Evolutionary conservation across 2,113 vertebrate genomes (phyloP), one percentile per base, ranked within the genome.

Genomic region (Cyprinodon tularosa): DNA sequence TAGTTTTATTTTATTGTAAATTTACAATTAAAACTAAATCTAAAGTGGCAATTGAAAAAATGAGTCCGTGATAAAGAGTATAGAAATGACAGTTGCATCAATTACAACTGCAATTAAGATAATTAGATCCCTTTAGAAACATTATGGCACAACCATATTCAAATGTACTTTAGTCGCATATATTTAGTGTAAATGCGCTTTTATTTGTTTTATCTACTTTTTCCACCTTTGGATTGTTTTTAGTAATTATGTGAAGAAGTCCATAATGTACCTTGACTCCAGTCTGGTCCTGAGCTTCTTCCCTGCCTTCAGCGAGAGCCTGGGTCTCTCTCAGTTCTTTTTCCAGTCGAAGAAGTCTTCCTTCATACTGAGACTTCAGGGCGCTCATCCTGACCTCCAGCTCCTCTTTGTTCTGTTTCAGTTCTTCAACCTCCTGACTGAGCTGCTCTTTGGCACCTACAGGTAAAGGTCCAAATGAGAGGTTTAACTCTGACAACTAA

Each of bases 381-480:
- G 96, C 96, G 1, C 91, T 98, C 95, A 97, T 95, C 48, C 95
- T 94, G 48, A 95, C 97, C 88, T 99, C 98, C 81, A 96, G 13
- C 47, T 99, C 98, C 4, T 98, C 96, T 77, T 96, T 96, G 84
- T 92, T 96, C 82, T 96, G 96, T 76, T 96, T 97, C 91, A 97
- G 92, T 69, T 98, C 96, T 38, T 99, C 97, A 0, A 94, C 95
- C 83, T 98, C 97, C 90, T 96, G 95, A 57, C 89, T 93, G 12
- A 97, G 91, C 84, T 97, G 95, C 65, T 96, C 96, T 90, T 97
- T 98, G 0, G 94, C 90, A 84, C 85, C 98, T 99, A 77, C 62
- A 61, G 20, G n/a, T 40, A 11, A 65, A 77, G 6, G 9, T 39
- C 36, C 20, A 61, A 0, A 3, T 10, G 3, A 38, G 3, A 72